These are phyloP conservation scores for Bungarus multicinctus DNA, from an alignment of 2,113 vertebrate genomes.

Conservation along the genomic window DNA sequence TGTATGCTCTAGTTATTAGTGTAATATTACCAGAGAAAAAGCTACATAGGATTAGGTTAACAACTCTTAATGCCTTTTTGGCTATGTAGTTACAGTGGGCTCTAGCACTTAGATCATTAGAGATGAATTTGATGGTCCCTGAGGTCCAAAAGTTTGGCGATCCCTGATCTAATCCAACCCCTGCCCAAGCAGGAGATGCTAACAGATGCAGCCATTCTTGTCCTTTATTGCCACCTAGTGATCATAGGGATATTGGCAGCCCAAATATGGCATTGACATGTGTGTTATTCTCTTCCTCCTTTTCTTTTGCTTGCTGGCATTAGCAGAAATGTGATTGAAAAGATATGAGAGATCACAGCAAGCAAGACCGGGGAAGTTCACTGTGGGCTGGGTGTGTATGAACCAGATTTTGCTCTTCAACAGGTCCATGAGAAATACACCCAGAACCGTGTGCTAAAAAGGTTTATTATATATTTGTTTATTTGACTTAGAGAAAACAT, in stretches of 20 bases:
- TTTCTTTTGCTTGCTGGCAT: neutral
- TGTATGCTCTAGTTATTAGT: too few relatives aligned
- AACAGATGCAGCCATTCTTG: neutral
- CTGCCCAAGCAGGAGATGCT: too few relatives aligned
- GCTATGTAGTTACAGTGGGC: too few relatives aligned
- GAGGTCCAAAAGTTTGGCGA: too few relatives aligned
- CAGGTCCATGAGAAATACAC: neutral
- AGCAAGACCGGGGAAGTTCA: neutral
- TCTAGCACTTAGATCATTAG: too few relatives aligned
- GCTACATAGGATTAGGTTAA: too few relatives aligned
- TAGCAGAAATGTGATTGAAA: neutral
- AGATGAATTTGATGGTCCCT: too few relatives aligned
- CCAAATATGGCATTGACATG: neutral
- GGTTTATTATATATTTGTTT: neutral
- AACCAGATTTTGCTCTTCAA: neutral
- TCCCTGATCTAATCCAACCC: too few relatives aligned
- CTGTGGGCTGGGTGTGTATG: neutral
- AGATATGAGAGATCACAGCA: neutral
- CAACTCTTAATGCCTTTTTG: too few relatives aligned
- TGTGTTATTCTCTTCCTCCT: neutral
- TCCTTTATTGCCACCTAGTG: neutral
- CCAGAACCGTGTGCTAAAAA: neutral
- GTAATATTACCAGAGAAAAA: too few relatives aligned
- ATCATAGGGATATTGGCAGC: neutral
- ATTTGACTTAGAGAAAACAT: neutral